Base-by-base conservation (phyloP, 2,797 vertebrate species). In the Oophaga sylvatica region DNA sequence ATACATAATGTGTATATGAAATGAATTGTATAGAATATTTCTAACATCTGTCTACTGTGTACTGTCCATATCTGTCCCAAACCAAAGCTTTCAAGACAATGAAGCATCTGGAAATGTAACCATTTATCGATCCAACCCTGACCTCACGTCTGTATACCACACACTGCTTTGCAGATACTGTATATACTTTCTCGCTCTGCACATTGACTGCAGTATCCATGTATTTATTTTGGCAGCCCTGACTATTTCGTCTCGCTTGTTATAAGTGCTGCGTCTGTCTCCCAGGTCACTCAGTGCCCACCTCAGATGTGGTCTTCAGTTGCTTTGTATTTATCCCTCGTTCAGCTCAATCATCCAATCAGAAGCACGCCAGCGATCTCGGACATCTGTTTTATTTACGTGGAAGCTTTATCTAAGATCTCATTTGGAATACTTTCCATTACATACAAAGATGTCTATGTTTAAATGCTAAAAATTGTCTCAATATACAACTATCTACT, bases 211-310 rank as follows among this genome's bases (percentile, higher is more conserved):
- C 83, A 48, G 19, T 29, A 59, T 62, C 12, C 20, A 26, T 76
- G 45, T 82, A 81, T 86, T 85, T 89, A 89, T 86, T 85, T 82
- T 89, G 78, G 78, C 63, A 78, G 81, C 26, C 48, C 26, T 31
- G 73, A 57, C 77, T 63, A 77, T 68, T 62, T 77, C 71, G 15
- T 22, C 79, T 83, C 84, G 26, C 22, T 63, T 88, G 73, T 81
- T 73, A 80, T 63, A 80, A 88, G 82, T 73, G 41, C 56, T 56
- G 20, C 53, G 20, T 77, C 70, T 77, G 68, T 73, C 26, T 80
- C 68, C 77, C 77, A 56, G 83, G n/a, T 48, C 45, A n/a, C 31
- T 76, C 77, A 41, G 26, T 81, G 83, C 67, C 65, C 82, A 80
- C 83, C 81, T 80, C 67, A 80, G 68, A 84, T 88, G 31, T 84